Evolutionary conservation across 1,140 invertebrate species (phyloP).

Genomic region (Brachionus plicatilis): DNA sequence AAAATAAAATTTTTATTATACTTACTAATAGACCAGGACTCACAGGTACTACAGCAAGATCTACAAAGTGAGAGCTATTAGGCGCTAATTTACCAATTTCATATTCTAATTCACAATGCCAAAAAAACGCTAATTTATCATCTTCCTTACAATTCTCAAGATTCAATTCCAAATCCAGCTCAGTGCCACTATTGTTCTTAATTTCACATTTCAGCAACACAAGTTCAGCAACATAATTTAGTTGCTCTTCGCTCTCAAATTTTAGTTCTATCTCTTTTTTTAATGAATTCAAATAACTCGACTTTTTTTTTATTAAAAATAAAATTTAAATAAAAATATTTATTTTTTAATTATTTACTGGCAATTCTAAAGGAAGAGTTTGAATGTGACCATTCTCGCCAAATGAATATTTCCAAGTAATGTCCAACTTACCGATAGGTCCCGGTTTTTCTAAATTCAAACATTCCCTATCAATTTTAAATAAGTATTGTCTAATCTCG

Average conservation of each 20-base stretch:
- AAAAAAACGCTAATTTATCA: background rate
- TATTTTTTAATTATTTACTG: background rate
- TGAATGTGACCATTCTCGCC: slow-evolving; percentile 31
- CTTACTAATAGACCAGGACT: background rate
- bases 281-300: background rate
- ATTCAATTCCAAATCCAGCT: slow-evolving; percentile 13
- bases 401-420: slow-evolving; percentile 22
- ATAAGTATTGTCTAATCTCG: slow-evolving; percentile 30
- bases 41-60: background rate
- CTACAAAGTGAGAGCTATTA: background rate
- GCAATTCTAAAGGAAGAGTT: background rate
- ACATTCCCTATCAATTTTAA: background rate
- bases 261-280: background rate
- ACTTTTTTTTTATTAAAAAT: background rate
- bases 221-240: background rate
- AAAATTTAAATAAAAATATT: background rate
- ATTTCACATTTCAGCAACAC: background rate
- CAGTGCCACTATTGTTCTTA: background rate
- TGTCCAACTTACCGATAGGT: slow-evolving; percentile 18
- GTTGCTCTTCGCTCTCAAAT: background rate
- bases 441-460: background rate
- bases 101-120: background rate
- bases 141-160: background rate
- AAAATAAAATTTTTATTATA: background rate
- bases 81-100: background rate